phyloP scores from a whole-genome alignment of 2,797 vertebrate species.

The Prunella strophiata region DNA sequence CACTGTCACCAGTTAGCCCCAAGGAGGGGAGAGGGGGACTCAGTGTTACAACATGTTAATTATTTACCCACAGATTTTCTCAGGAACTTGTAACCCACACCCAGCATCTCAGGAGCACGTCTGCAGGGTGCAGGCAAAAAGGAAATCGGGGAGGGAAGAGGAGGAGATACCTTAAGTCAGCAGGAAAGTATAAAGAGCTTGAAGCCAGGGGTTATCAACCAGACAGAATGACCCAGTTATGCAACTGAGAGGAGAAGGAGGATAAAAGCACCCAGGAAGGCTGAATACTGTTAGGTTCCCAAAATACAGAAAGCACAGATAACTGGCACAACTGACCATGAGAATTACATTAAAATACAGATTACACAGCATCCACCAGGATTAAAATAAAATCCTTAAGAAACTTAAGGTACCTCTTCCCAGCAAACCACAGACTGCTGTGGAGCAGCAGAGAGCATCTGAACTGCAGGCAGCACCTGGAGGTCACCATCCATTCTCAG shows the following conservation, averaged over 20 bases:
- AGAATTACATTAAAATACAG: neutral
- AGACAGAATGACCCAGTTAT: conserved; percentile 1
- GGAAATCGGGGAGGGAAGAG: neutral
- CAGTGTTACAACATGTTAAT: neutral
- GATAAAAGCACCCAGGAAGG: conserved; percentile 17
- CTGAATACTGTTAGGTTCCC: neutral
- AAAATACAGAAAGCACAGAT: neutral
- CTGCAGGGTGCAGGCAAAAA: neutral
- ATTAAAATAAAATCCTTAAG: neutral
- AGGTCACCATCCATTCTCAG: neutral
- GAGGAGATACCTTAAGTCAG: neutral
- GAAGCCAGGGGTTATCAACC: conserved; percentile 46
- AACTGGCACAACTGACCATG: neutral
- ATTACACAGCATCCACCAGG: conserved; percentile 9
- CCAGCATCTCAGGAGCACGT: neutral
- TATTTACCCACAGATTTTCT: conserved; percentile 25
- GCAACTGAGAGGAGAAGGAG: neutral
- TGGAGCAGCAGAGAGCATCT: neutral
- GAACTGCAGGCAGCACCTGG: neutral
- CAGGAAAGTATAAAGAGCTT: conserved; percentile 27
- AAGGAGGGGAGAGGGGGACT: neutral
- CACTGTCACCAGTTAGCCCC: neutral
- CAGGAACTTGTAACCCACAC: neutral
- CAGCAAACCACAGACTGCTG: neutral
- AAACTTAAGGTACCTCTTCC: neutral